phyloP scores from a whole-genome alignment of 2,888 invertebrate genomes.

The Tachystola acroxantha region DNA sequence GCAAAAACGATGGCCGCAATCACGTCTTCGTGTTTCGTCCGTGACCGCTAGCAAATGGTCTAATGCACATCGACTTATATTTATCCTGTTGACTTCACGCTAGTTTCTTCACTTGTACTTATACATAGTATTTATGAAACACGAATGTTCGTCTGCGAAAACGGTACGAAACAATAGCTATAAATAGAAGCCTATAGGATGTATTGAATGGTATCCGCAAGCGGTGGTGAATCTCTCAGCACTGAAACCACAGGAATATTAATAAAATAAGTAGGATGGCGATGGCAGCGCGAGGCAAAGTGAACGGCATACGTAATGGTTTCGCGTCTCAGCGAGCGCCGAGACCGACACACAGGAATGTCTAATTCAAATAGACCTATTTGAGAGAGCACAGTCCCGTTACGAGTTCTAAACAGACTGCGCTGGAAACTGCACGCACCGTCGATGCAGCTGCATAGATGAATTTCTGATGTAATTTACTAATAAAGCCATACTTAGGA shows the following conservation, averaged over 20 bases:
- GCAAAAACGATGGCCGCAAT: conserved; percentile 5
- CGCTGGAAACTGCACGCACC: background rate
- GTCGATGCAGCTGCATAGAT: background rate
- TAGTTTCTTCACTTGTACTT: no score
- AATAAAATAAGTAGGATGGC: conserved; percentile 26
- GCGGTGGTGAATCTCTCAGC: conserved; percentile 7
- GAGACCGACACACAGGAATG: conserved; percentile 30
- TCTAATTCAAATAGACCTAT: conserved; percentile 46
- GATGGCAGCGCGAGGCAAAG: conserved; percentile 16
- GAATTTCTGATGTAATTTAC: no score
- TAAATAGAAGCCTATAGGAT: background rate
- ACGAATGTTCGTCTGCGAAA: no score
- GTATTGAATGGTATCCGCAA: conserved; percentile 3
- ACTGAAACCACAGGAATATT: conserved; percentile 24
- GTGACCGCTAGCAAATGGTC: no score
- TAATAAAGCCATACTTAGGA: no score
- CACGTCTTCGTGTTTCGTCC: background rate
- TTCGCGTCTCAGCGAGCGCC: conserved; percentile 25
- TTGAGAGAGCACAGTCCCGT: conserved; percentile 31
- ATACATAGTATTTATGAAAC: no score
- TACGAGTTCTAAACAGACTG: conserved; percentile 25
- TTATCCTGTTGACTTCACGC: no score
- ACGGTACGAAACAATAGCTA: no score
- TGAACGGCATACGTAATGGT: conserved; percentile 31
- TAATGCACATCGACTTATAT: no score